A percentile compares a stretch with the other conserved stretches of the same genome.
phyloP scores from a whole-genome alignment of 2,797 vertebrate genomes.

The Percopsis omiscomaycus region DNA sequence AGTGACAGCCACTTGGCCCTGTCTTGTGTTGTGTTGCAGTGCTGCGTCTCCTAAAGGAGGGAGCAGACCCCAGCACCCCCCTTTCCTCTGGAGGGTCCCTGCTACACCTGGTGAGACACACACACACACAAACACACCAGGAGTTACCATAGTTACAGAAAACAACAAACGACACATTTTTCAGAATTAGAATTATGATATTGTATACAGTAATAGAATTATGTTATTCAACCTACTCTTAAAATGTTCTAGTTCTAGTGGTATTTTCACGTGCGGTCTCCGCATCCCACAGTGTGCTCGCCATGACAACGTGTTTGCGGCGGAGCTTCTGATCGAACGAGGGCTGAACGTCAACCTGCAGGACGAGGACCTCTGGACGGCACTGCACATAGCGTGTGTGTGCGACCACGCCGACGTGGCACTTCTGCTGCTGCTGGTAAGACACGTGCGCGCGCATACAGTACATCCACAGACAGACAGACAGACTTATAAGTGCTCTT shows the following conservation, averaged over 20 bases:
- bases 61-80: slow-evolving; percentile 79
- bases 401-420: slow-evolving; percentile 90
- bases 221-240: too few species aligned
- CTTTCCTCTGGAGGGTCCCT: slow-evolving; percentile 87
- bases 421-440: slow-evolving; percentile 88
- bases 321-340: slow-evolving; percentile 89
- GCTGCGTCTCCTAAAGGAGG: slow-evolving; percentile 88
- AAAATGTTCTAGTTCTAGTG: too few species aligned
- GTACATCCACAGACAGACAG: neutral
- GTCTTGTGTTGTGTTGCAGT: slow-evolving; percentile 76
- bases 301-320: slow-evolving; percentile 90
- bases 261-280: neutral
- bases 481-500: neutral
- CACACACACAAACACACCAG: slow-evolving; percentile 21
- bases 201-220: too few species aligned
- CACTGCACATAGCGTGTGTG: slow-evolving; percentile 90
- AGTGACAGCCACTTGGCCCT: slow-evolving; percentile 3
- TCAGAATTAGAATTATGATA: too few species aligned
- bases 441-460: slow-evolving; percentile 45
- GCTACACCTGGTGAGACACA: slow-evolving; percentile 89
- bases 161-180: too few species aligned
- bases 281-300: slow-evolving; percentile 84
- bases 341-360: slow-evolving; percentile 91
- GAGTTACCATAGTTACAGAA: neutral
- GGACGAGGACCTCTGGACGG: slow-evolving; percentile 93